Percentiles rank a stretch among this genome's conserved stretches.
phyloP scores from a whole-genome alignment of 2,888 invertebrate genomes.

The Caprella mutica region DNA sequence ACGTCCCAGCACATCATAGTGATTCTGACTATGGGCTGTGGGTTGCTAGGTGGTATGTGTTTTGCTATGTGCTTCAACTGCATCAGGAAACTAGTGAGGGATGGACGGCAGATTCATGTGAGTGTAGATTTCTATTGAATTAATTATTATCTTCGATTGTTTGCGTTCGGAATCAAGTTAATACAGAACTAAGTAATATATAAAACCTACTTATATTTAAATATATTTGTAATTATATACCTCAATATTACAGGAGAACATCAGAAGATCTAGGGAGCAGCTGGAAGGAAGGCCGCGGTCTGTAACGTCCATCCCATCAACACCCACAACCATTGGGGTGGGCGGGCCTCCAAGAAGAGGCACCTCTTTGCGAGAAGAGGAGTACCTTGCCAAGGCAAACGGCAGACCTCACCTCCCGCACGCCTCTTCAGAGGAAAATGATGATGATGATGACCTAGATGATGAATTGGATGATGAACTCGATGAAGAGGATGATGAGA shows the following conservation, averaged over 20 bases:
- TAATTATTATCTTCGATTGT: too few relatives aligned
- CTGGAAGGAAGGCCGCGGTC: slow-evolving; percentile 32
- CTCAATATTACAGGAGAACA: slow-evolving; percentile 35
- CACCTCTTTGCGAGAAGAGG: slow-evolving; percentile 10
- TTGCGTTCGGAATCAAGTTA: too few relatives aligned
- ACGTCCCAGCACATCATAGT: slow-evolving; percentile 55
- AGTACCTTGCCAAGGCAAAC: slow-evolving; percentile 23
- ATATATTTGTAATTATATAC: too few relatives aligned
- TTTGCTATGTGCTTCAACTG: slow-evolving; percentile 80
- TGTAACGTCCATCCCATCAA: slow-evolving; percentile 20
- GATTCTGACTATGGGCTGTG: slow-evolving; percentile 73
- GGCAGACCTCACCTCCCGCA: slow-evolving; percentile 28
- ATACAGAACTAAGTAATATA: too few relatives aligned
- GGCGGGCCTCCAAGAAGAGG: slow-evolving; percentile 12
- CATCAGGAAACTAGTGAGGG: slow-evolving; percentile 68
- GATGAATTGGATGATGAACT: slow-evolving; percentile 32
- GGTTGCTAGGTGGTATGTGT: slow-evolving; percentile 77
- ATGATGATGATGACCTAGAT: slow-evolving; percentile 33
- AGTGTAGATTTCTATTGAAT: too few relatives aligned
- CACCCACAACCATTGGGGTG: slow-evolving; percentile 24
- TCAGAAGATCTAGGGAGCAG: slow-evolving; percentile 36
- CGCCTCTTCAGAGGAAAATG: slow-evolving; percentile 24
- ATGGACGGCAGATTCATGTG: slow-evolving; percentile 77
- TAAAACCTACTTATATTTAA: too few relatives aligned
- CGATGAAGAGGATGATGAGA: slow-evolving; percentile 26